Percentiles rank a stretch among this genome's conserved stretches.
These are phyloP conservation scores for Lepus oiostolus DNA, from an alignment of 2,797 vertebrate genomes.

Conservation along the genomic window DNA sequence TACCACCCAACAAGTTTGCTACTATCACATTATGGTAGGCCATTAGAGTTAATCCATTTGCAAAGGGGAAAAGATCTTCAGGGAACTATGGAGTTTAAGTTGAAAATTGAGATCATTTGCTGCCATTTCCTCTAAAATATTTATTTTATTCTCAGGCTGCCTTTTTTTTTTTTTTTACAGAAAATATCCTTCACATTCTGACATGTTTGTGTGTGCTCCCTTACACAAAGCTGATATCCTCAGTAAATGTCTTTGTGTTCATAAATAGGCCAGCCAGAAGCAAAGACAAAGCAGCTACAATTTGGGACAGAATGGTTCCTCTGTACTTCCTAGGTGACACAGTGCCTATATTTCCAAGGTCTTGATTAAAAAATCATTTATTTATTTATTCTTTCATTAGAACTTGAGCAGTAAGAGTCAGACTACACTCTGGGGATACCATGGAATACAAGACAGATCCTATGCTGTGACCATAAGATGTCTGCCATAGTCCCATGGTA, in stretches of 20 bases:
- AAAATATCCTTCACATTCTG: conserved; percentile 25
- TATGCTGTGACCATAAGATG: neutral
- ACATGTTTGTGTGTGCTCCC: neutral
- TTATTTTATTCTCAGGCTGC: conserved; percentile 61
- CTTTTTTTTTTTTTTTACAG: conserved; percentile 43
- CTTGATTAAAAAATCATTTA: conserved; percentile 64
- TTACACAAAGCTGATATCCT: conserved; percentile 68
- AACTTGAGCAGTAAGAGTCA: conserved; percentile 37
- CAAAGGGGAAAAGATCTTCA: conserved; percentile 70
- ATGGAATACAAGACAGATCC: neutral
- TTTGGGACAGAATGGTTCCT: neutral
- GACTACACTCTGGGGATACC: neutral
- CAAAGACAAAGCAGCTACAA: neutral
- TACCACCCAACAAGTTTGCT: conserved; percentile 84
- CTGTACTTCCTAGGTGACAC: neutral
- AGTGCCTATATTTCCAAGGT: neutral
- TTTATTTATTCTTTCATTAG: conserved; percentile 70
- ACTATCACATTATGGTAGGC: conserved; percentile 75
- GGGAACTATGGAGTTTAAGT: conserved; percentile 75
- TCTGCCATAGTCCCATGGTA: neutral
- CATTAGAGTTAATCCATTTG: conserved; percentile 83
- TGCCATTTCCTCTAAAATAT: conserved; percentile 70
- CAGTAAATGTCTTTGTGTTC: conserved; percentile 3
- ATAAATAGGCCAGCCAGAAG: neutral
- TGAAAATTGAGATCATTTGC: conserved; percentile 76